Evolutionary conservation across 2,797 vertebrate species (phyloP), one percentile per base, ranked within the genome.

Genomic region (Catostomus latipinnis): DNA sequence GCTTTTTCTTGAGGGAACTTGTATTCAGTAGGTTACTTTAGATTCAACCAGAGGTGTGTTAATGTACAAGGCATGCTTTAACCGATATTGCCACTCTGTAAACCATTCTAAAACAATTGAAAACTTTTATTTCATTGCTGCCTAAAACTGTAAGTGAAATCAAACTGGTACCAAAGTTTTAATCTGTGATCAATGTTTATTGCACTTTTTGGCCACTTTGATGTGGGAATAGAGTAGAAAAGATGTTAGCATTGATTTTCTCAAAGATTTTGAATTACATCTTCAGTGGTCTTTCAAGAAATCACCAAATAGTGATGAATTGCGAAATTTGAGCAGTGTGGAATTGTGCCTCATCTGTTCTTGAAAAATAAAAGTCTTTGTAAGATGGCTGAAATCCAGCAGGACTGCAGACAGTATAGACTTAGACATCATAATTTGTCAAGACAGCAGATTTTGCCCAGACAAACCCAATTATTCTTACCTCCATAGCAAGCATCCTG

Each of bases 401-500:
- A 74, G 22, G 6, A 67, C 10, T 63, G n/a, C 45, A 66, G 62
- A 73, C 2, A 22, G 34, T 34, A 13, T 8, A 52, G 8, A 76
- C 34, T 62, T 9, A 13, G 2, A 34, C 34, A 34, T 34, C 34
- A 34, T 34, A 34, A 34, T 34, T 34, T 34, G 34, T 34, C 34
- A 34, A 34, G 14, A 62, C 18, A 16, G 1, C 73, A 70, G 16
- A 43, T 13, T 18, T 9, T 63, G 16, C 45, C 34, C n/a, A 14
- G 43, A 63, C 18, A 43, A 49, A 5, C 8, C 8, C 58, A 57
- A 11, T 58, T 14, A 34, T 46, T 87, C 96, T 93, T 93, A 99
- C 98, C 97, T 99, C 98, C 34, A 99, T 94, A 13, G 95, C 94
- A 67, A 92, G 88, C 84, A 99, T 90, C 75, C 97, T 94, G 84